A percentile compares a stretch with the other conserved stretches of the same genome.
Conservation (phyloP, 2,888 invertebrate species). For the Laothoe populi region DNA sequence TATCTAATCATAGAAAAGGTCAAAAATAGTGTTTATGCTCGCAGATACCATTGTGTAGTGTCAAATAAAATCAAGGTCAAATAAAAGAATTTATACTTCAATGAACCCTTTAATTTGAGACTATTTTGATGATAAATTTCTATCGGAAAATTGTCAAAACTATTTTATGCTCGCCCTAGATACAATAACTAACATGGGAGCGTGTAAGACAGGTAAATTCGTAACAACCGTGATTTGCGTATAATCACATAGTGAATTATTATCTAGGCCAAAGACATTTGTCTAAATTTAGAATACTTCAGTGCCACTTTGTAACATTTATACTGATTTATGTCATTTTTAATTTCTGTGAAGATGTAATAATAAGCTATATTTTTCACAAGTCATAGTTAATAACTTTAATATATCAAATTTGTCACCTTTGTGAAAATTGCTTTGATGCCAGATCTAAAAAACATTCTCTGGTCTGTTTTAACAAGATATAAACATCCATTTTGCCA, state of each 20-base stretch:
- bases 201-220: constrained; percentile 16
- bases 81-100: constrained; percentile 55
- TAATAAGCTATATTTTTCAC: constrained; percentile 5
- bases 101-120: constrained; percentile 79
- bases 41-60: background rate
- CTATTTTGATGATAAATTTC: constrained; percentile 62
- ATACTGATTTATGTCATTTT: background rate
- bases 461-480: background rate
- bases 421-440: background rate
- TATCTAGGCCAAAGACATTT: constrained; percentile 19
- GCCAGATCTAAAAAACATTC: background rate
- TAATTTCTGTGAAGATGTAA: constrained; percentile 1
- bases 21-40: background rate
- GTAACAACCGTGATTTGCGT: constrained; percentile 5
- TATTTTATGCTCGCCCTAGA: constrained; percentile 43
- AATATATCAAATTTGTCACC: background rate
- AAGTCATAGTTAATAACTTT: constrained; percentile 12
- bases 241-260: constrained; percentile 17
- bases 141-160: constrained; percentile 51
- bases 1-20: too few species aligned
- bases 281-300: background rate
- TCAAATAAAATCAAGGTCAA: constrained; percentile 33
- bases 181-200: constrained; percentile 37
- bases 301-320: constrained; percentile 7
- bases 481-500: background rate